Conservation (phyloP, 2,797 vertebrate genomes). For the Sebastes oblongus region DNA sequence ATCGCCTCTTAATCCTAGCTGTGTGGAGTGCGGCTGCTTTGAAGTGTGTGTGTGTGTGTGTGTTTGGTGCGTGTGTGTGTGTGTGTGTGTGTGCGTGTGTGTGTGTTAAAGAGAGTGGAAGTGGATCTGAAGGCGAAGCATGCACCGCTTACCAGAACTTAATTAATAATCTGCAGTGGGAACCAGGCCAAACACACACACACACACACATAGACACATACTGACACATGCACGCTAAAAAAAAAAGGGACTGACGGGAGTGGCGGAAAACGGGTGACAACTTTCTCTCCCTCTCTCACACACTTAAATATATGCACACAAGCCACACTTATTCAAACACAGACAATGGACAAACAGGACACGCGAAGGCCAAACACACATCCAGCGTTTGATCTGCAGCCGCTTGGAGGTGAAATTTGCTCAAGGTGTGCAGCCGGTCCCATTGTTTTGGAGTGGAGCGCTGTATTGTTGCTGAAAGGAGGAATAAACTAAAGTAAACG, state of each 20-base stretch:
- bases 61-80: constrained; percentile 5
- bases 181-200: constrained; percentile 59
- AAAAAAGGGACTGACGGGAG: constrained; percentile 34
- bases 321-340: constrained; percentile 53
- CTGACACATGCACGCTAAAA: neutral
- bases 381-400: constrained; percentile 35
- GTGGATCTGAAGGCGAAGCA: constrained; percentile 76
- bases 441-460: neutral
- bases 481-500: constrained; percentile 47
- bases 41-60: constrained; percentile 68
- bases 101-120: constrained; percentile 69
- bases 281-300: constrained; percentile 19
- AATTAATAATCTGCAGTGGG: constrained; percentile 79
- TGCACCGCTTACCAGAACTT: constrained; percentile 76
- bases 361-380: constrained; percentile 34
- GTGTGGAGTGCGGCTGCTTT: constrained; percentile 75
- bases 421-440: constrained; percentile 49
- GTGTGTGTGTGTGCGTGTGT: constrained; percentile 26
- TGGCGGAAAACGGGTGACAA: constrained; percentile 45
- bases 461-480: constrained; percentile 28
- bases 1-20: constrained; percentile 79
- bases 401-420: constrained; percentile 46
- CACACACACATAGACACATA: constrained; percentile 8
- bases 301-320: constrained; percentile 23
- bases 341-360: constrained; percentile 59